Base-by-base conservation (phyloP, 2,888 invertebrate genomes). In the Tuta absoluta region DNA sequence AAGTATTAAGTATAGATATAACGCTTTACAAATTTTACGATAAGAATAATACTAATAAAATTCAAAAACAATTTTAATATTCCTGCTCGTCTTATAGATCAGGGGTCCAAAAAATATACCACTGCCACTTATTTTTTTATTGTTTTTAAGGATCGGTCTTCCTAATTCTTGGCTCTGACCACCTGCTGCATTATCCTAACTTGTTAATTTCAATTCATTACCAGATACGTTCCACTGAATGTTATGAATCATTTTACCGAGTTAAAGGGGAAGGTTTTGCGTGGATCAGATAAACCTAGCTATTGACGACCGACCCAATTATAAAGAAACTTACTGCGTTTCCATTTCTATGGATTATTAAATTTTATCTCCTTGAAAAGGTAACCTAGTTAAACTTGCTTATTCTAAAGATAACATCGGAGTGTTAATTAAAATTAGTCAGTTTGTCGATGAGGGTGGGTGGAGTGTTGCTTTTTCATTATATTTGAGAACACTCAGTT, bases 391-490 rank as follows among this genome's bases (percentile, higher is more conserved):
- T 56, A 33, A 17, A 56, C 17, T 56, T 28, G 24, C 33, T 71
- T 73, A 69, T 72, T 76, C 76, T 79, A 78, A 79, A 80, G 76
- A 78, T 77, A 75, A 78, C 66, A 71, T 76, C 71, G 71, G 80
- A 74, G 78, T 81, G 74, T 81, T 84, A 84, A 88, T 89, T 86
- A 84, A 85, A 86, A 84, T 85, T 80, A 84, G 33, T 81, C 81
- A 82, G 79, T 86, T 56, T 56, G 83, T 71, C 70, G 74, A 80
- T 78, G 78, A 78, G 75, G 77, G 78, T 79, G 78, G 78, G 17
- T 57, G 11, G 81, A 84, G 80, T 87, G 85, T 88, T 88, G 83
- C 77, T 80, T 81, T 89, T 88, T 80, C 82, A 87, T 89, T 86
- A 83, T 77, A 79, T 77, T 85, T 73, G 71, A 83, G 78, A 71